phyloP scores from a whole-genome alignment of 2,888 invertebrate species.

The Steinernema hermaphroditum region DNA sequence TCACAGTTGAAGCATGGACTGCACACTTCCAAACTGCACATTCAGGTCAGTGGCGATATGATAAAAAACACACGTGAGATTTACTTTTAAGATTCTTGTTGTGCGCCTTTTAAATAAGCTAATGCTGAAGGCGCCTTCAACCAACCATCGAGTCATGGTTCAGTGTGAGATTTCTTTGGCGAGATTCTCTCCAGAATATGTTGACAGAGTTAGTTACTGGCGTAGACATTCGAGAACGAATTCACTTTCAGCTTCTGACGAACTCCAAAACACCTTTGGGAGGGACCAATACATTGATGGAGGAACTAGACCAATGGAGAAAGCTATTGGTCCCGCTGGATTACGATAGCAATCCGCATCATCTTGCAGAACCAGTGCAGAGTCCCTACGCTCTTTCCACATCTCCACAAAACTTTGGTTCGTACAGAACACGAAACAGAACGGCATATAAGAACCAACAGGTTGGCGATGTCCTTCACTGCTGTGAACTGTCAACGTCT shows the following conservation, averaged over 20 bases:
- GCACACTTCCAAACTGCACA: conserved; percentile 61
- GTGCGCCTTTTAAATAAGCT: conserved; percentile 60
- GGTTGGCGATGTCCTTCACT: background rate
- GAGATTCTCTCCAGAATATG: conserved; percentile 54
- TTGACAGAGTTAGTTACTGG: conserved; percentile 50
- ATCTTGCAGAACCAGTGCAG: background rate
- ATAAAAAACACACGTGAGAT: too few species aligned
- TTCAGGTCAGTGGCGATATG: conserved; percentile 52
- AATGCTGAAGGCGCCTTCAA: conserved; percentile 54
- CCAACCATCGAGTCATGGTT: conserved; percentile 49
- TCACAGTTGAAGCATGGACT: conserved; percentile 61
- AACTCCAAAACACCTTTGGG: conserved; percentile 46
- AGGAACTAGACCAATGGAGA: conserved; percentile 52
- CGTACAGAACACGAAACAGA: conserved; percentile 17
- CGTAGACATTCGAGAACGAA: background rate
- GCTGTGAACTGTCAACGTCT: background rate
- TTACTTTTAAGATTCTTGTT: conserved; percentile 56
- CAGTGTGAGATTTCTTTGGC: conserved; percentile 58
- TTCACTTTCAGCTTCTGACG: conserved; percentile 46
- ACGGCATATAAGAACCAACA: conserved; percentile 27
- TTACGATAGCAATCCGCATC: background rate
- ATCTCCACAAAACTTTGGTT: conserved; percentile 12
- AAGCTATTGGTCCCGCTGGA: conserved; percentile 42
- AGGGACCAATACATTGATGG: conserved; percentile 49
- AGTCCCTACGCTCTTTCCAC: background rate